Evolutionary conservation across 2,113 vertebrate species (phyloP).

Genomic region (Pterophyllum scalare): DNA sequence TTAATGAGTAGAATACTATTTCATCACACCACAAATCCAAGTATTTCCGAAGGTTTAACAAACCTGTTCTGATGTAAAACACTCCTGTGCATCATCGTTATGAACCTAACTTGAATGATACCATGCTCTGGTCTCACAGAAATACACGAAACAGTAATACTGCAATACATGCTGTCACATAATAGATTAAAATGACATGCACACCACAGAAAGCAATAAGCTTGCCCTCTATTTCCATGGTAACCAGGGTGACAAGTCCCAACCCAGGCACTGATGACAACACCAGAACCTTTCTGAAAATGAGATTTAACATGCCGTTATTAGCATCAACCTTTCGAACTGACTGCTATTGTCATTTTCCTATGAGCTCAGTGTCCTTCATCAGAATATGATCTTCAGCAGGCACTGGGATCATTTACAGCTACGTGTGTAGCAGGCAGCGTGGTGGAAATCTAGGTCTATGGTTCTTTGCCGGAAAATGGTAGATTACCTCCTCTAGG

Average conservation of each 20-base stretch:
- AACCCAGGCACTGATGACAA: not conserved
- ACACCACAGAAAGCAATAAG: not conserved
- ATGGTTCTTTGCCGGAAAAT: not conserved
- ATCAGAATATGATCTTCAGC: not conserved
- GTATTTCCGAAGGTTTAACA: not conserved
- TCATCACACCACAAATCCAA: not conserved
- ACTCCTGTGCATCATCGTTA: too few relatives aligned
- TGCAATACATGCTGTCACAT: not conserved
- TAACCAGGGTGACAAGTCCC: not conserved
- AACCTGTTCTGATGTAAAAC: not conserved
- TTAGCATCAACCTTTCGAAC: not conserved
- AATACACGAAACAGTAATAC: not conserved
- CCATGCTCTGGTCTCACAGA: not conserved
- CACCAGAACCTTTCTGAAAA: too few relatives aligned
- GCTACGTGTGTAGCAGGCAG: not conserved
- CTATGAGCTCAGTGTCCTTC: not conserved
- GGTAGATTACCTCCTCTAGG: too few relatives aligned
- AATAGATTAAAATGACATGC: not conserved
- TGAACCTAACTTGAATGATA: not conserved
- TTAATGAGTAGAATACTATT: not conserved
- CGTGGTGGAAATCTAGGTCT: not conserved
- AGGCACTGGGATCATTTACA: not conserved
- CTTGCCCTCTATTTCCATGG: not conserved
- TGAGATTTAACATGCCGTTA: not conserved
- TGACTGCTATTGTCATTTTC: not conserved